phyloP scores from a whole-genome alignment of 1,140 invertebrate species.

The Andrena cerasifolii region DNA sequence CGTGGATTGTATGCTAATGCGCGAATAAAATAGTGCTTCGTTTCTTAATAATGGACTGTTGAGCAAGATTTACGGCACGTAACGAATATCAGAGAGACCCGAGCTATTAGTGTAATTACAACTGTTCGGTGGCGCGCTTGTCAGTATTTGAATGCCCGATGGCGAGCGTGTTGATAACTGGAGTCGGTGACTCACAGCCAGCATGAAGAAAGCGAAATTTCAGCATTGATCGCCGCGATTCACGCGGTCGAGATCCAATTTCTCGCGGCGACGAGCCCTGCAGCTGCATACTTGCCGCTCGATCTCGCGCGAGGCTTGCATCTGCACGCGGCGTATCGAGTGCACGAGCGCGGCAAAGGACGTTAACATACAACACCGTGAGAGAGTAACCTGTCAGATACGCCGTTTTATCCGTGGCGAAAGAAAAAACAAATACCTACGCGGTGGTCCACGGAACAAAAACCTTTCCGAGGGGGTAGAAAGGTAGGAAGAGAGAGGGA shows the following conservation, averaged over 20 bases:
- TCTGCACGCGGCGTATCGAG: conserved; percentile 26
- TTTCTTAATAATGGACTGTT: too few species aligned
- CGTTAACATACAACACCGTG: conserved; percentile 63
- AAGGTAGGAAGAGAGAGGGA: too few species aligned
- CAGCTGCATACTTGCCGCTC: conserved; percentile 53
- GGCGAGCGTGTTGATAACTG: too few species aligned
- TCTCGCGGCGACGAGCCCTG: conserved; percentile 12
- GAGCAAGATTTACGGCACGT: too few species aligned
- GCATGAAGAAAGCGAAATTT: conserved; percentile 25
- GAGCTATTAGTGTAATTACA: too few species aligned
- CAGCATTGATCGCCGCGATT: neutral
- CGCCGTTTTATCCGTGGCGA: conserved; percentile 65
- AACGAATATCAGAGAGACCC: too few species aligned
- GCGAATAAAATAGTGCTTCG: too few species aligned
- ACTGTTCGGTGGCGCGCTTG: too few species aligned
- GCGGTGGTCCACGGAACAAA: conserved; percentile 46
- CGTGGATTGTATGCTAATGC: too few species aligned
- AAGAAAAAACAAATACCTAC: conserved; percentile 64
- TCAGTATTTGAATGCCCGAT: too few species aligned
- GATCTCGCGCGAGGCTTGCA: conserved; percentile 34
- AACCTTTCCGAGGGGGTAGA: conserved; percentile 38
- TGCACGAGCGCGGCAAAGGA: conserved; percentile 33
- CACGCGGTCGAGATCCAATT: conserved; percentile 19
- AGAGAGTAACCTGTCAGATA: conserved; percentile 72
- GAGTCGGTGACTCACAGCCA: too few species aligned